Evolutionary conservation across 1,140 invertebrate species (phyloP).

Genomic region (Tetragnatha versicolor): DNA sequence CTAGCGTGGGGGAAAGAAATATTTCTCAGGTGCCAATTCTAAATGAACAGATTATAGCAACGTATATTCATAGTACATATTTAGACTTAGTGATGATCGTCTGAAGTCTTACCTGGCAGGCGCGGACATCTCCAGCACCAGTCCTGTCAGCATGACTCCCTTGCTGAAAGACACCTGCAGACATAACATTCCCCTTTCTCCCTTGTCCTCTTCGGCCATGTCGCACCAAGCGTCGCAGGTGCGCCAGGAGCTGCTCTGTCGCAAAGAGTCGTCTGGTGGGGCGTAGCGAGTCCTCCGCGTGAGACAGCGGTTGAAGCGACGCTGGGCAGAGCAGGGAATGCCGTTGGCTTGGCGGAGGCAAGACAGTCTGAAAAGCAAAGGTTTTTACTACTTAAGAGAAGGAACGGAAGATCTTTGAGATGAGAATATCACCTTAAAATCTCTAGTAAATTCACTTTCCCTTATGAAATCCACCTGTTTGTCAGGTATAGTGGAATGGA

Average conservation of each 20-base stretch:
- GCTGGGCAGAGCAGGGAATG: background rate
- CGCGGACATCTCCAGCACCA: background rate
- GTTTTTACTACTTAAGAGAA: too few relatives aligned
- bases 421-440: background rate
- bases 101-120: too few relatives aligned
- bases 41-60: too few relatives aligned
- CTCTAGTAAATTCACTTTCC: too few relatives aligned
- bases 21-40: too few relatives aligned
- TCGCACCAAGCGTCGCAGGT: background rate
- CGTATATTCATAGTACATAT: too few relatives aligned
- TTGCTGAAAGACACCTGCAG: slow-evolving; percentile 28
- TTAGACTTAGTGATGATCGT: too few relatives aligned
- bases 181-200: background rate
- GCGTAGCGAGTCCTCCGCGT: background rate
- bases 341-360: background rate
- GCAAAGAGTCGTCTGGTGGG: background rate
- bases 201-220: background rate
- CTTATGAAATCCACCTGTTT: too few relatives aligned
- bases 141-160: slow-evolving; percentile 18
- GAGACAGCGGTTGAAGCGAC: background rate
- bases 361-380: background rate
- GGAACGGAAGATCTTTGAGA: background rate
- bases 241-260: background rate
- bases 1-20: too few relatives aligned
- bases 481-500: too few relatives aligned